Conservation (phyloP, 2,888 invertebrate species). For the Noctua comes region DNA sequence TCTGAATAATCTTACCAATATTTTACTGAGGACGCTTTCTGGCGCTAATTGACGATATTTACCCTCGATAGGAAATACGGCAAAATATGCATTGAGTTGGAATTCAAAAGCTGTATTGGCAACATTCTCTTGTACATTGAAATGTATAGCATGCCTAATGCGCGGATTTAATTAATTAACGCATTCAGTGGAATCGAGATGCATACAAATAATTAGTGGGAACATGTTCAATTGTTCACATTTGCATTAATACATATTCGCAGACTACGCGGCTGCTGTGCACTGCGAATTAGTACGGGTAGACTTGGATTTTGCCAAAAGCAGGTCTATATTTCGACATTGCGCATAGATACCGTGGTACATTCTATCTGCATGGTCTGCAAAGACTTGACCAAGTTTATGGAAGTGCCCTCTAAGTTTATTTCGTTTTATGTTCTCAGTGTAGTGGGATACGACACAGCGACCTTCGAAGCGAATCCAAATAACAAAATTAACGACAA, state of each 20-base stretch:
- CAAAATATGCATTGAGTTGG: neutral
- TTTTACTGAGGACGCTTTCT: neutral
- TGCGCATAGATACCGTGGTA: neutral
- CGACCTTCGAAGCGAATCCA: too few relatives aligned
- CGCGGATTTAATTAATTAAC: constrained; percentile 49
- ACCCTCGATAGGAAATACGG: neutral
- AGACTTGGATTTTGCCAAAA: neutral
- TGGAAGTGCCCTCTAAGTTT: neutral
- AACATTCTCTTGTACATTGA: constrained; percentile 10
- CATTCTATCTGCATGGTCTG: neutral
- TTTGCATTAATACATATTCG: constrained; percentile 49
- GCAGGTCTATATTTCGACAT: neutral
- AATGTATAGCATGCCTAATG: constrained; percentile 27
- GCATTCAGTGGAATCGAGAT: constrained; percentile 29
- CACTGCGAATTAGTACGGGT: neutral
- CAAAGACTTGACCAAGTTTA: neutral
- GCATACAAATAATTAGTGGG: constrained; percentile 55
- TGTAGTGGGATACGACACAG: neutral
- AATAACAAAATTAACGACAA: neutral
- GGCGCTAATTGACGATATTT: neutral
- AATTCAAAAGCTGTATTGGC: neutral
- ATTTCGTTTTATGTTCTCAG: neutral
- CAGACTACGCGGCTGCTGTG: constrained; percentile 5
- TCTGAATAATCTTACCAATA: neutral
- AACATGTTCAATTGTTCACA: constrained; percentile 34